Evolutionary conservation across 2,797 vertebrate genomes (phyloP), one percentile per base, ranked within the genome.

Genomic region (Neostethus bicornis): DNA sequence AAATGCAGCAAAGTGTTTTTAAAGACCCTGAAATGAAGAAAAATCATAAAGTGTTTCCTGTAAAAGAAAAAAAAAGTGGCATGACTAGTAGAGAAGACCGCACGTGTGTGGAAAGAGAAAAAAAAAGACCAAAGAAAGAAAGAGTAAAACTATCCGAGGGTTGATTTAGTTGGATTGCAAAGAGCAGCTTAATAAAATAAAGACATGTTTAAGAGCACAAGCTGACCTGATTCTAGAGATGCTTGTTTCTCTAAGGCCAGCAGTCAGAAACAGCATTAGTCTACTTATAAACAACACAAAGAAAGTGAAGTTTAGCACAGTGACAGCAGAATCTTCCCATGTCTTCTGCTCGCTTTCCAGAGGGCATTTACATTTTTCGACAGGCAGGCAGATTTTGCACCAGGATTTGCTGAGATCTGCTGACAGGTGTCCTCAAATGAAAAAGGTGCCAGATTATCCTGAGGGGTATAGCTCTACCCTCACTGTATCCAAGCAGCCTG

Each of bases 381-480:
- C 70, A 70, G 58, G 49, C 43, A 62, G 57, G 57, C 66, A 73
- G 62, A 42, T 17, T 37, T 32, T 4, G 16, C 65, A 58, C 56
- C 24, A 42, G 34, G 45, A n/a, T n/a, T n/a, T 73, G 65, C 68
- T 61, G 46, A 73, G 50, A 51, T 77, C 60, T 80, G 72, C 55
- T 75, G 65, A 80, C 76, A 84, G 62, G 53, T 10, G 3, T 47
- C 54, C 25, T 66, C 66, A 56, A 72, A 60, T 73, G 29, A 80
- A 64, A n/a, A 71, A 78, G 61, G 70, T 72, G 77, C 70, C 81
- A 79, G 55, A 55, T 69, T 66, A 50, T 71, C 78, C 80, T 50
- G 48, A 65, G 66, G 75, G 61, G 53, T 28, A 58, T 65, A 35
- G 51, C 57, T 61, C 41, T 66, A 42, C 20, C 61, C 62, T 49